A percentile compares a stretch with the other conserved stretches of the same genome.
Evolutionary conservation across 2,113 vertebrate species (phyloP).

Genomic region (Plecotus auritus): DNA sequence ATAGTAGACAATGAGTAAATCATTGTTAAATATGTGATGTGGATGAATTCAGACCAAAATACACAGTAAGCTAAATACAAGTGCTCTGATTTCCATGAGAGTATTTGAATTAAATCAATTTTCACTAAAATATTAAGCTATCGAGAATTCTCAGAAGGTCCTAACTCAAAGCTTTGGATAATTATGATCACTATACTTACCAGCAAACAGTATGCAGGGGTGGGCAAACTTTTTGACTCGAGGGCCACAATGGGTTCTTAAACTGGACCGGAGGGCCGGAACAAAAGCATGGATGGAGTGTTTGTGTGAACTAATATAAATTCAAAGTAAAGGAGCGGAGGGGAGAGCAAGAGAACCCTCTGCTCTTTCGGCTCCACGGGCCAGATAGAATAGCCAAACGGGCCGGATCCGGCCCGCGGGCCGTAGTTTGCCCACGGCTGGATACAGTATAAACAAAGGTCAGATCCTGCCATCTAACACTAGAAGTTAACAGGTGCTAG

Average conservation of each 20-base stretch:
- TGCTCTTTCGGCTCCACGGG: too few relatives aligned
- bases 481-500: not conserved
- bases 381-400: too few relatives aligned
- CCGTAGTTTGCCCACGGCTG: too few relatives aligned
- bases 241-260: too few relatives aligned
- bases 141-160: not conserved
- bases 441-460: not conserved
- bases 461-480: not conserved
- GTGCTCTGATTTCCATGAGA: not conserved
- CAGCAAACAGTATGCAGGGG: not conserved
- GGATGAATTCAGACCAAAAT: not conserved
- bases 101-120: not conserved
- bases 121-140: not conserved
- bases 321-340: too few relatives aligned
- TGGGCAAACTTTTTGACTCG: too few relatives aligned
- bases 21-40: not conserved
- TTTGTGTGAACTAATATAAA: too few relatives aligned
- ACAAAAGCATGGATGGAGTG: too few relatives aligned
- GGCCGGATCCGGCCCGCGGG: too few relatives aligned
- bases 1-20: not conserved
- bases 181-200: not conserved
- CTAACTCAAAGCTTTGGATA: not conserved
- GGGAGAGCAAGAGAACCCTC: too few relatives aligned
- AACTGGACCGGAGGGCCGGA: too few relatives aligned
- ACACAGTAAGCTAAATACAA: not conserved